These are phyloP conservation scores for Adelphocoris suturalis DNA, from an alignment of 2,888 invertebrate species.

Conservation along the genomic window DNA sequence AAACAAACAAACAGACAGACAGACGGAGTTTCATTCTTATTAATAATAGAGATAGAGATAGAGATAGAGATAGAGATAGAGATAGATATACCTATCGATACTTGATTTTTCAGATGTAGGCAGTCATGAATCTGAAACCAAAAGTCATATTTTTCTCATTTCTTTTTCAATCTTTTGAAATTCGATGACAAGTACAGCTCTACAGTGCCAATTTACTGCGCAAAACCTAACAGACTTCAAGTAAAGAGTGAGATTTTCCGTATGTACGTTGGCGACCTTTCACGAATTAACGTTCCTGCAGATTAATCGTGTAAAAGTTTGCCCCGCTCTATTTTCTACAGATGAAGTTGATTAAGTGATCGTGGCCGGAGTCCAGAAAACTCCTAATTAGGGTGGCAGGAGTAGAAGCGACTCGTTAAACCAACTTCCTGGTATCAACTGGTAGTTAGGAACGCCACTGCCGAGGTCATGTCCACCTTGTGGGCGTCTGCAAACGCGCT, in stretches of 20 bases:
- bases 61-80: too few species aligned
- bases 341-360: background rate
- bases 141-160: too few species aligned
- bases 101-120: too few species aligned
- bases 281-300: background rate
- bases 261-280: background rate
- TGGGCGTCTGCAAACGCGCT: background rate
- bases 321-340: background rate
- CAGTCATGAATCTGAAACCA: too few species aligned
- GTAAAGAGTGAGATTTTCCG: background rate
- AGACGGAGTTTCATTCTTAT: too few species aligned
- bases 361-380: slow-evolving; percentile 27
- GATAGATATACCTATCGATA: too few species aligned
- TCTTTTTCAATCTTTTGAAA: background rate
- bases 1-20: too few species aligned
- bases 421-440: slow-evolving; percentile 21
- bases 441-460: background rate
- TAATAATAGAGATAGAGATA: too few species aligned
- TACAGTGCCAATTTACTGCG: background rate
- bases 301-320: background rate
- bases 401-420: background rate
- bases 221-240: background rate
- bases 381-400: background rate
- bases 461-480: background rate
- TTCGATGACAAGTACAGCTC: background rate